Base-by-base conservation (phyloP, 1,140 invertebrate genomes). In the Dryas iulia region DNA sequence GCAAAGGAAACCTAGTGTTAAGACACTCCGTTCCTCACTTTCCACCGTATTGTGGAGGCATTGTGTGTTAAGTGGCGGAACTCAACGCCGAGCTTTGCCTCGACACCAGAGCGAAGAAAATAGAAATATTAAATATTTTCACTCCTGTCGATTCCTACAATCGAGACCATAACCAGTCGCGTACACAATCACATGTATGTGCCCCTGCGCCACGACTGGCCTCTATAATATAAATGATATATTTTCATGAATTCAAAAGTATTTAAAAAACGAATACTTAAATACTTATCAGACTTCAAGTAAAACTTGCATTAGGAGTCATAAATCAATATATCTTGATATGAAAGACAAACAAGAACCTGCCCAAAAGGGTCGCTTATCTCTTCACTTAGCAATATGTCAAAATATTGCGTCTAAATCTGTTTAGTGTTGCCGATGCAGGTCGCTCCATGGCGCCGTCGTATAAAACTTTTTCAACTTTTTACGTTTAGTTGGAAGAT, bases 311-410 rank as follows among this genome's bases (percentile, higher is more conserved):
- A 56, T 28, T 56, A 56, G 54, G 54, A 56, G 10, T 56, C 39
- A 47, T 47, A 47, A 47, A 47, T 47, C 39, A 47, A 47, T 11
- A 47, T 47, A n/a, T 21, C 39, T 47, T 47, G 39, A 47, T 47
- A 21, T 18, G 14, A 47, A 47, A 47, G 39, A 47, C 39, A 47
- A 47, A 47, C 39, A 47, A 47, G 39, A 47, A 47, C 39, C 18
- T 47, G 39, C 39, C 21, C 39, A 47, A 80, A 82, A 83, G 78
- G 78, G 74, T 78, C 75, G 70, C 78, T 80, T 83, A 82, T 86
- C 81, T 81, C 62, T 75, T 77, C 84, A 85, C 83, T 87, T 84
- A 86, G 72, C 74, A 71, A 78, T 75, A 84, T 87, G 83, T 85
- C 84, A 83, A 83, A 87, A 85, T 80, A 84, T 82, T 79, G 75